These are phyloP conservation scores for Dunckerocampus dactyliophorus DNA, from an alignment of 2,113 vertebrate species.

Conservation along the genomic window DNA sequence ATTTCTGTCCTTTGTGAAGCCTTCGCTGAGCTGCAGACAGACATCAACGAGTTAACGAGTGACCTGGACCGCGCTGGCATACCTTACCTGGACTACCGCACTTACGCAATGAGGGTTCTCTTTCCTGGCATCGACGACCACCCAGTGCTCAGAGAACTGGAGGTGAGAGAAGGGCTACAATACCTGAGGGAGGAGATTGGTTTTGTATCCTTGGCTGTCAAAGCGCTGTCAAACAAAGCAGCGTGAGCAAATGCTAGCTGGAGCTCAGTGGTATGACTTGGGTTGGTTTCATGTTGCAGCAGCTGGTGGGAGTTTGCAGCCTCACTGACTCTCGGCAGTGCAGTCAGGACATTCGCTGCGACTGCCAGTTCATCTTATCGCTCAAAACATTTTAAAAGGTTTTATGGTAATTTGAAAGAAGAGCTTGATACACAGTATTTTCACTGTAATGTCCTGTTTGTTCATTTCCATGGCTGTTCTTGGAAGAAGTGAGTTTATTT, in stretches of 20 bases:
- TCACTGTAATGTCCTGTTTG: too few relatives aligned
- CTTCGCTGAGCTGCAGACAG: conserved; percentile 95
- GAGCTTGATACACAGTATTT: background rate
- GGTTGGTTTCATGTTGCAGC: conserved; percentile 20
- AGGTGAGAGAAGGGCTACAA: conserved; percentile 71
- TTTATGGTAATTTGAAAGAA: background rate
- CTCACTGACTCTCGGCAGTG: background rate
- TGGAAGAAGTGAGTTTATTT: background rate
- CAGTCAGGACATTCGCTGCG: background rate
- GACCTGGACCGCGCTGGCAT: conserved; percentile 94
- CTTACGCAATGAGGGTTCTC: conserved; percentile 95
- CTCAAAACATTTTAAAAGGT: background rate
- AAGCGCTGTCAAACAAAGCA: conserved; percentile 19
- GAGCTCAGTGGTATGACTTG: conserved; percentile 12
- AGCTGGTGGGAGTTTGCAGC: conserved; percentile 3
- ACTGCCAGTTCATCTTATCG: background rate
- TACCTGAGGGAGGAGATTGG: conserved; percentile 22
- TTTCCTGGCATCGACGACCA: conserved; percentile 98
- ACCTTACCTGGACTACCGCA: conserved; percentile 95
- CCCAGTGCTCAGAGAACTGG: conserved; percentile 90
- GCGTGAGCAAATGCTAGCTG: conserved; percentile 30
- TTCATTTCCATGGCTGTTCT: background rate
- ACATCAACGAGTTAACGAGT: conserved; percentile 97
- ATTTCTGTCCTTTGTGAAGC: conserved; percentile 63
- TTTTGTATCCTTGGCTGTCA: conserved; percentile 40